Base-by-base conservation (phyloP, 2,797 vertebrate genomes). In the Catamblyrhynchus diadema region DNA sequence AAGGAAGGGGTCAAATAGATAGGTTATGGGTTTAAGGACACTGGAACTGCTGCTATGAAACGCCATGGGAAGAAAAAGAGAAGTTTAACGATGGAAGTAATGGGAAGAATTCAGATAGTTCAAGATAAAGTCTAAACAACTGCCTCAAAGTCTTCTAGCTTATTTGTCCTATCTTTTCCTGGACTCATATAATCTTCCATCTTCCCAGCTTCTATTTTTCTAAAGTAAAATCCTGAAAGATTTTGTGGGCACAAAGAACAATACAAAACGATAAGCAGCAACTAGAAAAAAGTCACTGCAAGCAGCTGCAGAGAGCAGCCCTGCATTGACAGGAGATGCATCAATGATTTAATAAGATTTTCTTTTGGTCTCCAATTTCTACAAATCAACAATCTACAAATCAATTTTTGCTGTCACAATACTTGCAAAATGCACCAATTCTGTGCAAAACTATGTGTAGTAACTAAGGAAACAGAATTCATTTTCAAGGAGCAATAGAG, bases 401-500 rank as follows among this genome's bases (percentile, higher is more conserved):
- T 37, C 33, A 59, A 37, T 81, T 95, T 96, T 71, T 90, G 78
- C 81, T 97, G 72, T 91, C 95, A 92, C 88, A 94, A 94, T 90
- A 91, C 88, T 96, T 97, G 45, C 75, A 94, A 94, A 98, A 93
- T 82, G 88, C 81, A 97, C 94, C 79, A 79, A 86, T 41, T 81
- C 93, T 72, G 78, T 95, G 96, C 94, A 97, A 54, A 79, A 97
- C 88, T 96, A 82, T 84, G 79, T 93, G 97, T 90, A 96, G 95
- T 96, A 97, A 92, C 96, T 96, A 97, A 96, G 97, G 97, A 96
- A 96, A 98, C 96, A 16, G 15, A 95, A 96, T 57, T 92, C 41
- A 93, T 97, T 98, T 98, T 94, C 66, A 94, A 27, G n/a, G 41
- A 93, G 50, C 69, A 95, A 84, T 35, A 88, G 83, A 95, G 92